Evolutionary conservation across 2,797 vertebrate genomes (phyloP), one percentile per base, ranked within the genome.

Genomic region (Phaenicophaeus curvirostris): DNA sequence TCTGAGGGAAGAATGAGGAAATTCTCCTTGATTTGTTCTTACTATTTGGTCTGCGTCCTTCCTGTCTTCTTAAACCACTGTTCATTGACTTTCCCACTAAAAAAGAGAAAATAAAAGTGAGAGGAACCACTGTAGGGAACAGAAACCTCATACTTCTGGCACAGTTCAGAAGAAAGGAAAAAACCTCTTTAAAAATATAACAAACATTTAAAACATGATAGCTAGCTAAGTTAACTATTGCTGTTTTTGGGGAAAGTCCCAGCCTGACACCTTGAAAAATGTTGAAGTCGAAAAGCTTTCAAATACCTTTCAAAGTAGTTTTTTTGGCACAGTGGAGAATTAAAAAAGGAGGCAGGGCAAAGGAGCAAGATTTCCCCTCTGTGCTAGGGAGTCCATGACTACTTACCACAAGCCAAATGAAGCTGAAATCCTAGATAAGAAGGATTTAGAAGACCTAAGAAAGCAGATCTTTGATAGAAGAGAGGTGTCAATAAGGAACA

Each of bases 191-290:
- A 95, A 95, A 97, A 94, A 88, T 90, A 63, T 63, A 94, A 93
- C 53, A 95, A 93, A 95, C 76, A 81, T 87, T 95, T 96, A 96
- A 96, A 97, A 96, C 57, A 81, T 74, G 94, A 92, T 95, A 92
- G 84, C 91, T 94, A 94, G 90, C 93, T 96, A 95, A 97, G 86
- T 88, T 93, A 94, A 91, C 68, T 93, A 78, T 89, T 97, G 95
- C 85, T 96, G 44, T 96, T 97, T 89, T 95, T 97, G 97, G 97
- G 93, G 88, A 78, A 92, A 84, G 89, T 94, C 95, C 97, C 93
- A 97, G 87, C 90, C 58, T 67, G 11, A 96, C 97, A 97, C 96
- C 85, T 97, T 95, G 75, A 96, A 96, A 97, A 95, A 95, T 63
- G 90, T 73, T 86, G 73, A 87, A 91, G 77, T 96, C 37, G 61